phyloP scores from a whole-genome alignment of 1,140 invertebrate genomes.

The Cryptotermes secundus region DNA sequence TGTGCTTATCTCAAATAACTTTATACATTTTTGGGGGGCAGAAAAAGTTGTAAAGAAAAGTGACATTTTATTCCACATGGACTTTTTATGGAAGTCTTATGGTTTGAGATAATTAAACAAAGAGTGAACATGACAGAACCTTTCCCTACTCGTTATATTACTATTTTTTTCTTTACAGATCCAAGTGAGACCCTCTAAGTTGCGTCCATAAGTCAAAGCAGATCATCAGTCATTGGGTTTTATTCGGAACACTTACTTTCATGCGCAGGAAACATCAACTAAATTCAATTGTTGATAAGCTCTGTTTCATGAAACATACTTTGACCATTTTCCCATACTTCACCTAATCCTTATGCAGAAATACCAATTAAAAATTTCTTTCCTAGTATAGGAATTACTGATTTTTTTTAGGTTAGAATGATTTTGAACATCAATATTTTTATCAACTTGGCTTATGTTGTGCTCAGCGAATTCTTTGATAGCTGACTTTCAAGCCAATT shows the following conservation, averaged over 20 bases:
- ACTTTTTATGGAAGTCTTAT: too few species aligned
- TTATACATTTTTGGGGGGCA: too few species aligned
- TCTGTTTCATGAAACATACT: slow-evolving; percentile 9
- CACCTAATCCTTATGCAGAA: neutral
- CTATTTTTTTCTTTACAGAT: neutral
- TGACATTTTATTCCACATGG: too few species aligned
- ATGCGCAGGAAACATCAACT: neutral
- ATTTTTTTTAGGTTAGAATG: neutral
- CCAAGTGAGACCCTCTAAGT: slow-evolving; percentile 7
- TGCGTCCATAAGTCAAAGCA: slow-evolving; percentile 14
- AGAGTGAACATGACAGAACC: too few species aligned
- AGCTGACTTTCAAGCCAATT: neutral
- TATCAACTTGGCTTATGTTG: neutral
- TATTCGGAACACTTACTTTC: slow-evolving; percentile 3
- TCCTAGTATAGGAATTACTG: neutral
- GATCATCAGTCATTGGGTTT: slow-evolving; percentile 1
- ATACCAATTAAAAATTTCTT: neutral
- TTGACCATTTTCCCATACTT: neutral
- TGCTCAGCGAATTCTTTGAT: neutral
- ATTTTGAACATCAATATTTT: neutral
- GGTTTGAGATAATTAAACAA: too few species aligned
- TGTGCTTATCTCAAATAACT: too few species aligned
- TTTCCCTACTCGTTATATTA: too few species aligned
- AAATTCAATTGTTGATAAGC: neutral
- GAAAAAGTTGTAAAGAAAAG: too few species aligned